Evolutionary conservation across 2,113 vertebrate genomes (phyloP).

Genomic region (Sturnira hondurensis): DNA sequence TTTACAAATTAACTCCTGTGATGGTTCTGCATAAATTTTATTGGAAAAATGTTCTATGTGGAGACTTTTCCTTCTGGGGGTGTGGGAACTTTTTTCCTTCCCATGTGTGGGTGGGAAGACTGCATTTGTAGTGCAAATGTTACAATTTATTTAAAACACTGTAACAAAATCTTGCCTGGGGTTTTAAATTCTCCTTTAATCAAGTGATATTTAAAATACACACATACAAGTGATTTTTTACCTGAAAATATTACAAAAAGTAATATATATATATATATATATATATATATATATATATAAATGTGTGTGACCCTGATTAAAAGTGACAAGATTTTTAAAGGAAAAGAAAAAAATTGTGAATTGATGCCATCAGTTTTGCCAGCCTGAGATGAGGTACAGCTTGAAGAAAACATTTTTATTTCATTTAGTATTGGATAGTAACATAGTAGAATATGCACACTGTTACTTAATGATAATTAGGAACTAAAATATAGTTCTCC

Average conservation of each 20-base stretch:
- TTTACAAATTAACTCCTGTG: conserved; percentile 55
- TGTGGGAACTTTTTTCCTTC: conserved; percentile 39
- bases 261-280: not conserved
- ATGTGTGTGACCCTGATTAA: not conserved
- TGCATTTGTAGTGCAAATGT: conserved; percentile 60
- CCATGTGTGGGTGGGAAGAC: not conserved
- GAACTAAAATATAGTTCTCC: not conserved
- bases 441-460: not conserved
- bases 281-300: not conserved
- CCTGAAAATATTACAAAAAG: conserved; percentile 23
- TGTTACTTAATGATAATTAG: not conserved
- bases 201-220: conserved; percentile 56
- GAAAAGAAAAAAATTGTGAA: not conserved
- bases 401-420: conserved; percentile 32
- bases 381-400: not conserved
- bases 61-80: conserved; percentile 34
- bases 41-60: conserved; percentile 48
- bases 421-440: not conserved
- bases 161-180: conserved; percentile 6
- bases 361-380: not conserved
- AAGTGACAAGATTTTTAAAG: not conserved
- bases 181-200: conserved; percentile 58
- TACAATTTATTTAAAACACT: conserved; percentile 55
- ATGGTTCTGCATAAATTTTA: conserved; percentile 56
- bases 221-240: conserved; percentile 35